Base-by-base conservation (phyloP, 2,797 vertebrate genomes). In the Silurus aristotelis region DNA sequence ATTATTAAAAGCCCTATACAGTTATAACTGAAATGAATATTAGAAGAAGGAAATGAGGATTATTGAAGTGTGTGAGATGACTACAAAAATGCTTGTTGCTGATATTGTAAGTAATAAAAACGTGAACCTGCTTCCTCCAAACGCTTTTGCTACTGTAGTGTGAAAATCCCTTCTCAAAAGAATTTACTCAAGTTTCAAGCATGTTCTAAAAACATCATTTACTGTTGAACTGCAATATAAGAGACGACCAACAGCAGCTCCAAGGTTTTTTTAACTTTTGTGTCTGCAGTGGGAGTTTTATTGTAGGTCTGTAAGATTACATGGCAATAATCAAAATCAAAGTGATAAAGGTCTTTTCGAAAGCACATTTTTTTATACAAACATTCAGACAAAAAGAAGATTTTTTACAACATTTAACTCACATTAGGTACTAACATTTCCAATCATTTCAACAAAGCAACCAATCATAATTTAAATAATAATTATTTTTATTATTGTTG, bases 311-410 rank as follows among this genome's bases (percentile, higher is more conserved):
- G 38, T 38, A 82, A 63, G 55, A 55, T 85, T 80, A 89, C 77
- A 89, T 43, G 20, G 13, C 78, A 87, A 82, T 56, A 15, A 38
- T 48, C 68, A 56, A 81, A 27, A 43, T 72, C 52, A 19, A 80
- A 67, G 19, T 5, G 73, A 20, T 72, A 20, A 31, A 82, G 7
- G 6, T 76, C 71, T 22, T 88, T n/a, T 81, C 48, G 52, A 83
- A 83, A 52, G 48, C 17, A 61, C 31, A 67, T 83, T 75, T 84
- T 70, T 84, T 84, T 61, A 82, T 85, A 85, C 82, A 87, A 89
- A 46, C 76, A 78, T 78, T 61, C 77, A 81, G 71, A 90, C 83
- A 86, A 83, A 78, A 94, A 93, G 94, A 91, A 91, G 93, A 94
- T 89, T 93, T 95, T 92, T 95, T 94, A 38, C 38, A 38, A 38